phyloP scores from a whole-genome alignment of 2,113 vertebrate species.

The Callaeas wilsoni region DNA sequence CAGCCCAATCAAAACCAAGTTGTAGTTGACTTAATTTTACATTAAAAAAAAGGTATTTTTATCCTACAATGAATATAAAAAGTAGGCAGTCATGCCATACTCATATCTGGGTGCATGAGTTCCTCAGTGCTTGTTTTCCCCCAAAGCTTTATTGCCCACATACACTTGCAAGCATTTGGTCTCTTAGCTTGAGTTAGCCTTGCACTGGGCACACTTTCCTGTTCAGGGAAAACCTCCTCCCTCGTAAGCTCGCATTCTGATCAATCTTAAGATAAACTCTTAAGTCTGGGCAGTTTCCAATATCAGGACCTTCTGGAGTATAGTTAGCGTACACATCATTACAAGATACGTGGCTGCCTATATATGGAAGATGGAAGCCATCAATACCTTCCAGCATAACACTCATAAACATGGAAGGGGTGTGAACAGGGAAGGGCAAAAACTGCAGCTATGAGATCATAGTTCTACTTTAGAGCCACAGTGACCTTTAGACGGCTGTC shows the following conservation, averaged over 20 bases:
- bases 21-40: not conserved
- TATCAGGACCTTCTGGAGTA: not conserved
- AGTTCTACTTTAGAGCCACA: not conserved
- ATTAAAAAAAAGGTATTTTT: not conserved
- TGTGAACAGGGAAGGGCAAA: constrained; percentile 39
- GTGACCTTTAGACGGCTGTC: constrained; percentile 25
- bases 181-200: not conserved
- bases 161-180: not conserved
- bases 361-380: not conserved
- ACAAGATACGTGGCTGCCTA: not conserved
- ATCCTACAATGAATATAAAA: not conserved
- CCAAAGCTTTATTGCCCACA: not conserved
- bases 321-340: not conserved
- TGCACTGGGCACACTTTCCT: not conserved
- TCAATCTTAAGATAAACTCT: not conserved
- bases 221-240: not conserved
- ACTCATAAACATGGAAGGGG: constrained; percentile 7
- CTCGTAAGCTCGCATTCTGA: not conserved
- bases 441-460: constrained; percentile 44
- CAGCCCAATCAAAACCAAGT: not conserved
- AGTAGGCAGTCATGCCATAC: not conserved
- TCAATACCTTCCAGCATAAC: not conserved
- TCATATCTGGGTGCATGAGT: not conserved
- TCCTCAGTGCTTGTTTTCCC: not conserved
- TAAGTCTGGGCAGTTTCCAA: not conserved